phyloP scores from a whole-genome alignment of 2,888 invertebrate genomes.

The Lasius fuliginosus region DNA sequence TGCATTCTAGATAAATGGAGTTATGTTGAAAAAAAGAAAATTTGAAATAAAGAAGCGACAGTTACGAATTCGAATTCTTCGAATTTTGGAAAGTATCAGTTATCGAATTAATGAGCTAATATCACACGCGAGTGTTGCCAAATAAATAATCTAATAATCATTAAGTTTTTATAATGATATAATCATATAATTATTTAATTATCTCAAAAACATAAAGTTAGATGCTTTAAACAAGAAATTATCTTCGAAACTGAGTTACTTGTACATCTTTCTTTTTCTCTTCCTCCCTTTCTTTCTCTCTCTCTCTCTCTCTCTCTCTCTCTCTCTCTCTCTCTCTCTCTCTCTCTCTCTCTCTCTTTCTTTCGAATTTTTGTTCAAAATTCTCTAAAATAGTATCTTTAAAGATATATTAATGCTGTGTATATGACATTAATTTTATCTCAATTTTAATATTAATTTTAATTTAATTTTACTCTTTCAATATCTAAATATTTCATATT shows the following conservation, averaged over 20 bases:
- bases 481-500: neutral
- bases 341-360: neutral
- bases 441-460: neutral
- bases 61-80: neutral
- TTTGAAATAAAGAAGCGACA: neutral
- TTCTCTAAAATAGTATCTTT: neutral
- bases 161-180: neutral
- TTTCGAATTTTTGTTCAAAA: neutral
- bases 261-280: neutral
- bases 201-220: neutral
- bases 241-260: neutral
- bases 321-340: neutral
- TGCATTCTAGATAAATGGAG: slow-evolving; percentile 7
- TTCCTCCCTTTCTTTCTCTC: neutral
- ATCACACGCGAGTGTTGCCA: neutral
- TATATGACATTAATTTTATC: neutral
- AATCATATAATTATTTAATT: neutral
- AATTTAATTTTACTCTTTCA: neutral
- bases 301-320: too few relatives aligned
- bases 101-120: neutral
- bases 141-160: slow-evolving; percentile 17
- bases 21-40: neutral
- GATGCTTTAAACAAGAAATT: neutral
- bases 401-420: too few relatives aligned
- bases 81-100: neutral